Percentiles rank a stretch among this genome's conserved stretches.
phyloP scores from a whole-genome alignment of 2,113 vertebrate genomes.

The Larimichthys polyactis region DNA sequence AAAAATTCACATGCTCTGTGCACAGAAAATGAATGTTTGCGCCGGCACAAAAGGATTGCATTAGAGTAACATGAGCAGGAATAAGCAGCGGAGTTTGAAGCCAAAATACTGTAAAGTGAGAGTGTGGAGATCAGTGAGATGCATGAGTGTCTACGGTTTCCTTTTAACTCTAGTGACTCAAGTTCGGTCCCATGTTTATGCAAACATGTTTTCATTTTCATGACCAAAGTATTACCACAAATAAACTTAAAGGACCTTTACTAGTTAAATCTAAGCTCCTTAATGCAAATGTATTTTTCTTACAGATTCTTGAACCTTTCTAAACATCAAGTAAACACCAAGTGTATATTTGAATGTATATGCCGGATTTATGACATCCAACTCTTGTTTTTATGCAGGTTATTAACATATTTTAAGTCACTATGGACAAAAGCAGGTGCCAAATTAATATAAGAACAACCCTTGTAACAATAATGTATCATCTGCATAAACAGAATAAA shows the following conservation, averaged over 20 bases:
- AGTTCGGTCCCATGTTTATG: constrained; percentile 9
- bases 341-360: background rate
- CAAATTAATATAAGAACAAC: background rate
- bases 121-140: constrained; percentile 23
- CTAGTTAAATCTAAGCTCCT: background rate
- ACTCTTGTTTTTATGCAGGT: no score
- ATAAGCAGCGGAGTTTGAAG: constrained; percentile 7
- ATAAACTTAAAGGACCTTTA: background rate
- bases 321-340: background rate
- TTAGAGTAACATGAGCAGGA: constrained; percentile 19
- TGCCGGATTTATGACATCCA: background rate
- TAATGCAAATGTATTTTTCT: background rate
- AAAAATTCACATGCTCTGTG: constrained; percentile 54
- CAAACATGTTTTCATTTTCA: background rate
- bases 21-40: constrained; percentile 46
- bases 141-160: constrained; percentile 31
- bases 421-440: background rate
- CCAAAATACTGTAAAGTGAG: constrained; percentile 25
- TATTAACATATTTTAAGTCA: background rate
- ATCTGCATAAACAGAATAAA: no score
- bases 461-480: no score
- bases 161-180: constrained; percentile 26
- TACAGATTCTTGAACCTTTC: background rate
- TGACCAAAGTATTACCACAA: background rate
- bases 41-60: constrained; percentile 37